A percentile compares a stretch with the other conserved stretches of the same genome.
Evolutionary conservation across 2,797 vertebrate species (phyloP).

Genomic region (Amphiprion clarkii): DNA sequence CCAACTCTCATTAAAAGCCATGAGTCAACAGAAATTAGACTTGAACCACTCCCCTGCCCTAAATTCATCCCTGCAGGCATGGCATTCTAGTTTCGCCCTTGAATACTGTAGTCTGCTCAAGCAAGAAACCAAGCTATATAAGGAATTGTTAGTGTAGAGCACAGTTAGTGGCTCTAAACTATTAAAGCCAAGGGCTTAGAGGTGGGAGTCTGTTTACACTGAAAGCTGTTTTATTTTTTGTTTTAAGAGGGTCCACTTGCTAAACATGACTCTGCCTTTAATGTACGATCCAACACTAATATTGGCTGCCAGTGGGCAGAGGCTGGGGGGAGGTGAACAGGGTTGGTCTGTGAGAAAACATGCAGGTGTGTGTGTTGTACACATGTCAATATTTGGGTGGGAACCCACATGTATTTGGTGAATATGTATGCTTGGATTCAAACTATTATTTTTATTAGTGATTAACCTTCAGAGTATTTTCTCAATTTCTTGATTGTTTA

Average conservation of each 20-base stretch:
- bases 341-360: constrained; percentile 35
- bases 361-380: constrained; percentile 39
- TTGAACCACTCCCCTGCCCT: constrained; percentile 62
- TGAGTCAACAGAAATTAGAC: constrained; percentile 68
- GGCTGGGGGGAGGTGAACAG: constrained; percentile 7
- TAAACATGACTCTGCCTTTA: constrained; percentile 60
- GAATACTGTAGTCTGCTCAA: constrained; percentile 42
- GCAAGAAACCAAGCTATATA: constrained; percentile 75
- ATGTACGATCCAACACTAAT: constrained; percentile 71
- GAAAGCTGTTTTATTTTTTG: constrained; percentile 59
- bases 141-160: constrained; percentile 68
- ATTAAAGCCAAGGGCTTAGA: constrained; percentile 45
- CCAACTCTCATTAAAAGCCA: constrained; percentile 59
- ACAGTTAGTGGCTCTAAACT: constrained; percentile 49
- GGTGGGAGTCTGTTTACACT: constrained; percentile 67
- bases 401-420: constrained; percentile 8
- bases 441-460: background rate
- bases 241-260: constrained; percentile 71
- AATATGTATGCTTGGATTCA: background rate
- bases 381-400: constrained; percentile 30
- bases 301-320: constrained; percentile 58
- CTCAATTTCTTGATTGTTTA: background rate
- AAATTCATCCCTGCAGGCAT: constrained; percentile 56
- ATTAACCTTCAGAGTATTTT: background rate
- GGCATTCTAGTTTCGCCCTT: constrained; percentile 47